These are phyloP conservation scores for Erebia aethiops DNA, from an alignment of 2,888 invertebrate species.

Conservation along the genomic window DNA sequence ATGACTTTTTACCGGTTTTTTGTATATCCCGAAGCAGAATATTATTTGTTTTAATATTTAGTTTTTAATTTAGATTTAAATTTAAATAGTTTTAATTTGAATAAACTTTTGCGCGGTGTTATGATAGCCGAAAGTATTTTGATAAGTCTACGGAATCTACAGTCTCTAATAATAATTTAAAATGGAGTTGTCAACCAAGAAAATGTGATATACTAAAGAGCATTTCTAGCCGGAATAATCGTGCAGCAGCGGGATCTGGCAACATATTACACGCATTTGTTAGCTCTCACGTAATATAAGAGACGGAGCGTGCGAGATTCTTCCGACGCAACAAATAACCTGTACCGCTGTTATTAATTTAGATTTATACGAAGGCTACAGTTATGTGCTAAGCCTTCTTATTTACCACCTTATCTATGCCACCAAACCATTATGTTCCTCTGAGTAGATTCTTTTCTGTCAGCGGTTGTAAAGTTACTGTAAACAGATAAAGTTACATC, in stretches of 20 bases:
- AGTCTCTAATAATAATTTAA: not conserved
- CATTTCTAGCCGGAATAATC: not conserved
- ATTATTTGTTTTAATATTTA: no score
- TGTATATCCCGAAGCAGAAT: no score
- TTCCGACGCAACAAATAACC: slow-evolving; percentile 30
- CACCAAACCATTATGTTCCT: not conserved
- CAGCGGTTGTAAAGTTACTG: not conserved
- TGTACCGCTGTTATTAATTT: slow-evolving; percentile 24
- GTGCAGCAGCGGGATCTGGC: not conserved
- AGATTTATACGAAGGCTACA: slow-evolving; percentile 11
- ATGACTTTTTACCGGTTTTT: no score
- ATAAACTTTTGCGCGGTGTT: not conserved
- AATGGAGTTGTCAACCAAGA: not conserved
- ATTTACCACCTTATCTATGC: not conserved
- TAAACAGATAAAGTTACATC: not conserved
- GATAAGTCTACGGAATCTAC: no score
- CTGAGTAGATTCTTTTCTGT: not conserved
- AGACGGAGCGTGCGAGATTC: slow-evolving; percentile 33
- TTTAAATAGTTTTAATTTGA: no score
- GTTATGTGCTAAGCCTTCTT: not conserved
- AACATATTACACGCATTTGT: slow-evolving; percentile 39
- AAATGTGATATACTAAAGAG: not conserved
- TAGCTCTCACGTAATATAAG: slow-evolving; percentile 32
- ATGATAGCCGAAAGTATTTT: no score
- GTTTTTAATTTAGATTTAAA: no score